Conservation (phyloP, 2,888 invertebrate species). For the Cyclophora punctaria region DNA sequence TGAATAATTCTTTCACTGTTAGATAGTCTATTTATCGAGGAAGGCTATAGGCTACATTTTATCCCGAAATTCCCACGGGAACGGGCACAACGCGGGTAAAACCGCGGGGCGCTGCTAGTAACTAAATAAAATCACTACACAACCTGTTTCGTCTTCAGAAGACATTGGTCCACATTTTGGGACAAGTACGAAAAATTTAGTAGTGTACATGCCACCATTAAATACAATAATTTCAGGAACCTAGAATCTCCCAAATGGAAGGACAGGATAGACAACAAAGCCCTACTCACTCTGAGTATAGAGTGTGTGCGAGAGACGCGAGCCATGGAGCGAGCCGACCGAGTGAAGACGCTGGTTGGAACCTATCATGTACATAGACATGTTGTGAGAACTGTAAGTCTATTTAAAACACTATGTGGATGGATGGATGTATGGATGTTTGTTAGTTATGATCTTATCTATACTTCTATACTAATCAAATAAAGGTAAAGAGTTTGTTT, state of each 20-base stretch:
- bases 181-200: too few relatives aligned
- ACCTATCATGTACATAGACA: slow-evolving; percentile 51
- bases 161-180: too few relatives aligned
- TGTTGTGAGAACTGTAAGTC: slow-evolving; percentile 36
- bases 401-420: neutral
- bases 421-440: neutral
- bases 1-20: too few relatives aligned
- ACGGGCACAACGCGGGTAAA: too few relatives aligned
- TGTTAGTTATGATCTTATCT: too few relatives aligned
- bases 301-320: slow-evolving; percentile 48
- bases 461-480: neutral
- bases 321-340: slow-evolving; percentile 29
- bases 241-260: slow-evolving; percentile 51
- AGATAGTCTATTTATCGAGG: too few relatives aligned
- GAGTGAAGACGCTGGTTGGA: slow-evolving; percentile 49
- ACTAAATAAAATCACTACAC: too few relatives aligned
- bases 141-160: too few relatives aligned
- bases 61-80: too few relatives aligned
- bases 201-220: too few relatives aligned
- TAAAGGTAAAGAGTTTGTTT: neutral
- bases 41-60: too few relatives aligned
- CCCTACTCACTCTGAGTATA: slow-evolving; percentile 38
- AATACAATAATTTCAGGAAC: slow-evolving; percentile 51
- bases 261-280: slow-evolving; percentile 35
- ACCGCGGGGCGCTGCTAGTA: too few relatives aligned